phyloP scores from a whole-genome alignment of 2,888 invertebrate species.

The Watsonalla cultraria region DNA sequence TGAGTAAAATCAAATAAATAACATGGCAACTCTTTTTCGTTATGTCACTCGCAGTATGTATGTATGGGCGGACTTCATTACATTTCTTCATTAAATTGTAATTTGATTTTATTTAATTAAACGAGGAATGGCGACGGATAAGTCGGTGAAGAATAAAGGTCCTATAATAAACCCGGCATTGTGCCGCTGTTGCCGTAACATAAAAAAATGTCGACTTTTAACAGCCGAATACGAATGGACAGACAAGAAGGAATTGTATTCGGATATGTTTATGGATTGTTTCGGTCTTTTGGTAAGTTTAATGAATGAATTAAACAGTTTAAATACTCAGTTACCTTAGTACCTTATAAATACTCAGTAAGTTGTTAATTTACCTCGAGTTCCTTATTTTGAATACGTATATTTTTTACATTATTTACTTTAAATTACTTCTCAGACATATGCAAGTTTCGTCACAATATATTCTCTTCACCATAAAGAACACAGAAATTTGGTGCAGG shows the following conservation, averaged over 20 bases:
- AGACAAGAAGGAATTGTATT: conserved; percentile 58
- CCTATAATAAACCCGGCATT: conserved; percentile 60
- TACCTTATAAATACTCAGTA: too few species aligned
- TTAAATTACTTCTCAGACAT: too few species aligned
- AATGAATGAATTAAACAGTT: not conserved
- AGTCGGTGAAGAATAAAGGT: conserved; percentile 39
- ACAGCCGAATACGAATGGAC: conserved; percentile 59
- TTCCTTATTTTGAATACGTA: not conserved
- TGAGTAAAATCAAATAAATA: too few species aligned
- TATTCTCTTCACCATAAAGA: too few species aligned
- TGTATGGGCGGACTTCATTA: too few species aligned
- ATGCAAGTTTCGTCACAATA: too few species aligned
- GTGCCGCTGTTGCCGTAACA: conserved; percentile 64
- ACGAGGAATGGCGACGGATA: conserved; percentile 30
- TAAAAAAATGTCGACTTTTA: conserved; percentile 65
- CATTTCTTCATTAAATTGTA: not conserved
- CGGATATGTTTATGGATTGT: conserved; percentile 69
- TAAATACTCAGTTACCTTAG: too few species aligned
- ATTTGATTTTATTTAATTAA: not conserved
- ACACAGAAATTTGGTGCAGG: too few species aligned
- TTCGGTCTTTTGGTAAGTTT: conserved; percentile 63
- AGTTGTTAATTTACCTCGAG: too few species aligned
- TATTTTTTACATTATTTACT: too few species aligned
- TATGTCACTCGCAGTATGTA: too few species aligned
- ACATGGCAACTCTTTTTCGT: too few species aligned